Percentiles rank a stretch among this genome's conserved stretches.
Conservation (phyloP, 2,797 vertebrate species). For the Amblyopsis hoosieri region DNA sequence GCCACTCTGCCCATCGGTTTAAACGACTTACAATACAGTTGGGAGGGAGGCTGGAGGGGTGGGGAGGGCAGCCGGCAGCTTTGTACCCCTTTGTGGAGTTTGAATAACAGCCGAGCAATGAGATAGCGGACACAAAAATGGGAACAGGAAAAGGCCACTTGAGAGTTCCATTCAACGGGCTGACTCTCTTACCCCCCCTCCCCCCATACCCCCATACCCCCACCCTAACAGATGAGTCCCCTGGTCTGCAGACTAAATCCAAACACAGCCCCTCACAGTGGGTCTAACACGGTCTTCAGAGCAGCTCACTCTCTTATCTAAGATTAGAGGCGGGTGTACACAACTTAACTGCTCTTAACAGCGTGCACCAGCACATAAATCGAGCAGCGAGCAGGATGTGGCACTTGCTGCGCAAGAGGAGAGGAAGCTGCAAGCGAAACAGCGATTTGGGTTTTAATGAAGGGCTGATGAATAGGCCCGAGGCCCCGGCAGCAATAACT, state of each 20-base stretch:
- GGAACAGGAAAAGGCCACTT: conserved; percentile 69
- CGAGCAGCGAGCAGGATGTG: conserved; percentile 49
- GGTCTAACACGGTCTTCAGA: conserved; percentile 52
- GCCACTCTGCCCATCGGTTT: conserved; percentile 47
- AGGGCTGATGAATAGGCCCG: conserved; percentile 65
- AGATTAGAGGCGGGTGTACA: conserved; percentile 16
- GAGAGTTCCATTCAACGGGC: conserved; percentile 55
- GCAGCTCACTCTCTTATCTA: conserved; percentile 38
- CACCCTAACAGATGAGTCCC: conserved; percentile 44
- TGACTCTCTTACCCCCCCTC: conserved; percentile 22
- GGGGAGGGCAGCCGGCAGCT: conserved; percentile 43
- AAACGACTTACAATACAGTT: conserved; percentile 62
- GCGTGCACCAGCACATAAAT: conserved; percentile 33
- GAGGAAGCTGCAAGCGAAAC: conserved; percentile 55
- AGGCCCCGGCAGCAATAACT: conserved; percentile 65
- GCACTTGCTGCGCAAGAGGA: conserved; percentile 43
- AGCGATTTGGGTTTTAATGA: conserved; percentile 72
- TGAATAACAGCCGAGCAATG: conserved; percentile 64
- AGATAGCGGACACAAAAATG: conserved; percentile 70
- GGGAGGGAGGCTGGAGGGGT: conserved; percentile 19
- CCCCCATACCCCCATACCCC: neutral
- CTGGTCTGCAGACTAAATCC: conserved; percentile 40
- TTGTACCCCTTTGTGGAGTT: conserved; percentile 70
- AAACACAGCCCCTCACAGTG: conserved; percentile 49
- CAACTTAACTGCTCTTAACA: conserved; percentile 36